Conservation (phyloP, 2,888 invertebrate genomes). For the Tetranychus truncatus region DNA sequence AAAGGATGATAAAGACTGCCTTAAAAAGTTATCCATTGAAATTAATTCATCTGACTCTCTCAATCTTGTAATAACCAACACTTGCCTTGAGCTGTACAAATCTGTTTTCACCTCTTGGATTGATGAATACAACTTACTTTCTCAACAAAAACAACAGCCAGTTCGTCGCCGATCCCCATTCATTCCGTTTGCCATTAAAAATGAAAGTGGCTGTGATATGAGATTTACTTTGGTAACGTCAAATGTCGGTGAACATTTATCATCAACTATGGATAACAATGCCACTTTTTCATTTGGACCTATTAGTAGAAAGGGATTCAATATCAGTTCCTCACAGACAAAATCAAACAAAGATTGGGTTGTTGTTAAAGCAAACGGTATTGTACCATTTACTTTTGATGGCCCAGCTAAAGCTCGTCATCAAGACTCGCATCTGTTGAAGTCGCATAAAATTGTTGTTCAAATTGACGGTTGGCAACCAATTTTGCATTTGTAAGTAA, state of each 20-base stretch:
- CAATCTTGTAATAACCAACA: slow-evolving; percentile 70
- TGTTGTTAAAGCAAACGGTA: slow-evolving; percentile 51
- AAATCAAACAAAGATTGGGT: slow-evolving; percentile 43
- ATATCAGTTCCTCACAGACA: background rate
- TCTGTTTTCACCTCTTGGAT: slow-evolving; percentile 64
- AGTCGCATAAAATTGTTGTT: slow-evolving; percentile 69
- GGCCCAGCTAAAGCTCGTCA: slow-evolving; percentile 41
- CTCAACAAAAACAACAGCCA: slow-evolving; percentile 33
- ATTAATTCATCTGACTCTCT: slow-evolving; percentile 44
- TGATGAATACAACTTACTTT: slow-evolving; percentile 15
- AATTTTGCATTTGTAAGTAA: slow-evolving; percentile 37
- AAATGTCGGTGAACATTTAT: slow-evolving; percentile 27
- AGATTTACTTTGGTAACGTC: slow-evolving; percentile 45
- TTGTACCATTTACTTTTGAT: slow-evolving; percentile 68
- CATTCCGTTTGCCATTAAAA: slow-evolving; percentile 78
- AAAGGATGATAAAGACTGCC: slow-evolving; percentile 29
- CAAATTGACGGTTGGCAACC: slow-evolving; percentile 73
- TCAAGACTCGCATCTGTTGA: slow-evolving; percentile 51
- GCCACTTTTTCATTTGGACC: background rate
- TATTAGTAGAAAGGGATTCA: background rate
- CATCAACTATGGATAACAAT: background rate
- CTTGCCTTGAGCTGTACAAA: slow-evolving; percentile 60
- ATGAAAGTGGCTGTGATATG: slow-evolving; percentile 82
- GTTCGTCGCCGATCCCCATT: slow-evolving; percentile 67
- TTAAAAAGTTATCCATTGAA: slow-evolving; percentile 13